phyloP scores from a whole-genome alignment of 1,140 invertebrate genomes.

The Aradophagus sp. region DNA sequence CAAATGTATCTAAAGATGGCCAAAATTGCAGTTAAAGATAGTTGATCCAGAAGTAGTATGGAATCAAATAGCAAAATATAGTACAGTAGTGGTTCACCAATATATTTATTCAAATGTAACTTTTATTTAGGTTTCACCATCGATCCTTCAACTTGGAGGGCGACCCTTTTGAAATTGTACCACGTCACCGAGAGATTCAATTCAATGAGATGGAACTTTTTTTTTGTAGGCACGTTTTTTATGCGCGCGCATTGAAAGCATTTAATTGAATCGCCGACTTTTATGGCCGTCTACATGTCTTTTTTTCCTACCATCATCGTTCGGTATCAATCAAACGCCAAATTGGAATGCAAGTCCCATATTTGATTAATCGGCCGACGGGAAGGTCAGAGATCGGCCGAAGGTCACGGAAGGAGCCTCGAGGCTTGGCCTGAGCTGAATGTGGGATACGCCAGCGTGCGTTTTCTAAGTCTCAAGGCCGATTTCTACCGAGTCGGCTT shows the following conservation, averaged over 20 bases:
- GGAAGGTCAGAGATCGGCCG: conserved; percentile 27
- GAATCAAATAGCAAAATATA: too few species aligned
- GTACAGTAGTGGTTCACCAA: too few species aligned
- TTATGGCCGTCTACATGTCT: background rate
- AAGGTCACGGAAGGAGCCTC: conserved; percentile 26
- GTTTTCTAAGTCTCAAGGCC: conserved; percentile 21
- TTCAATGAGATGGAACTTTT: too few species aligned
- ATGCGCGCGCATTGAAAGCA: too few species aligned
- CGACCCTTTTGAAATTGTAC: too few species aligned
- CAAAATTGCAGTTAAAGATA: too few species aligned
- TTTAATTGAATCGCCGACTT: conserved; percentile 14
- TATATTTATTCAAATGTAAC: too few species aligned
- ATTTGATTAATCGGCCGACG: conserved; percentile 26
- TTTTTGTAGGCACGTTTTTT: conserved; percentile 14
- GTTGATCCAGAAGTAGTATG: too few species aligned
- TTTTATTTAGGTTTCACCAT: too few species aligned
- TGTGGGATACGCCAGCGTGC: conserved; percentile 3
- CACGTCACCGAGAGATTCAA: too few species aligned
- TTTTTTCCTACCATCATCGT: conserved; percentile 1
- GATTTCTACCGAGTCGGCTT: conserved; percentile 22
- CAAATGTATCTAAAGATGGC: too few species aligned
- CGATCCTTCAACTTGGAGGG: too few species aligned
- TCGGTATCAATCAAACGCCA: conserved; percentile 15
- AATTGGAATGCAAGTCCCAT: conserved; percentile 14
- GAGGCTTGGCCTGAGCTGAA: conserved; percentile 1